Conservation (phyloP, 2,888 invertebrate genomes). For the Dimorphilus gyrociliatus region DNA sequence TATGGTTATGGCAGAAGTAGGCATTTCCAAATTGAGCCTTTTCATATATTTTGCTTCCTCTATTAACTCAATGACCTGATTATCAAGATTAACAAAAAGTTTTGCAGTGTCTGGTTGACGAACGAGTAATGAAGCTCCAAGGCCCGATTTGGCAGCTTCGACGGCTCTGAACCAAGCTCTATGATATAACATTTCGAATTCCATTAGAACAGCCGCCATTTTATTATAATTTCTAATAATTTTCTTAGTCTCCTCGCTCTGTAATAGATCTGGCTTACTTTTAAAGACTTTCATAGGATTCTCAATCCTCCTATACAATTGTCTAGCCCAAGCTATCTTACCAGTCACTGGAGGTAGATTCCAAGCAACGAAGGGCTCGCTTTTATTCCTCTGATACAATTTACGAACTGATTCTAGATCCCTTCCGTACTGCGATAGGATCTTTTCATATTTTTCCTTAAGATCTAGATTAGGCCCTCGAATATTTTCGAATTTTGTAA, state of each 20-base stretch:
- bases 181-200: conserved; percentile 38
- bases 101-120: conserved; percentile 35
- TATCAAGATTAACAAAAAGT: conserved; percentile 37
- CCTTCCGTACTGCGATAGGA: conserved; percentile 45
- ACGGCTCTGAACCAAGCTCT: conserved; percentile 35
- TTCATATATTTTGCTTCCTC: conserved; percentile 36
- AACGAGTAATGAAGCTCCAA: conserved; percentile 43
- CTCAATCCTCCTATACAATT: conserved; percentile 61
- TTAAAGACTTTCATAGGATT: conserved; percentile 52
- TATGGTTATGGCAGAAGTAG: conserved; percentile 29
- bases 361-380: conserved; percentile 69
- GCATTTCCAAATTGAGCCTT: conserved; percentile 34
- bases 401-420: conserved; percentile 59
- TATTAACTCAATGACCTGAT: conserved; percentile 34
- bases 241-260: conserved; percentile 34
- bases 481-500: conserved; percentile 34
- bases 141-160: conserved; percentile 29
- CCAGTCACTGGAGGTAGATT: conserved; percentile 84
- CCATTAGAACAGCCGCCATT: conserved; percentile 36
- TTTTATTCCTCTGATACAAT: conserved; percentile 68
- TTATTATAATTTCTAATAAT: conserved; percentile 37
- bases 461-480: conserved; percentile 32
- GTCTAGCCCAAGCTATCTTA: conserved; percentile 56
- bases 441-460: conserved; percentile 35
- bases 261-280: conserved; percentile 25